A percentile compares a stretch with the other conserved stretches of the same genome.
Conservation (phyloP, 2,888 invertebrate genomes). For the Tiliacea citrago region DNA sequence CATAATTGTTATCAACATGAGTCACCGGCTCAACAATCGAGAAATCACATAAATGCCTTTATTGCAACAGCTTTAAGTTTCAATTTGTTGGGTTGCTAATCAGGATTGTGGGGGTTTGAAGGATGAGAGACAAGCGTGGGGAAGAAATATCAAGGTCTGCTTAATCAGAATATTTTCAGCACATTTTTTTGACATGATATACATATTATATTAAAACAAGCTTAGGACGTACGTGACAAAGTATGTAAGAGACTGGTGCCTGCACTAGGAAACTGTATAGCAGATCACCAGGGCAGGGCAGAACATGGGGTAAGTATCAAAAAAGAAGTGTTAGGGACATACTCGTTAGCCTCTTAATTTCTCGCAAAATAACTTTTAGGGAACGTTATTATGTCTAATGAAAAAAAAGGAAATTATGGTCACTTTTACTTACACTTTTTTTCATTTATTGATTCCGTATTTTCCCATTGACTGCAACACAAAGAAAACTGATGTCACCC, state of each 20-base stretch:
- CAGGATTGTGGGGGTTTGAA: slow-evolving; percentile 40
- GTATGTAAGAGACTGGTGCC: too few relatives aligned
- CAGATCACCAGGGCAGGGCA: too few relatives aligned
- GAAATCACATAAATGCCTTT: slow-evolving; percentile 68
- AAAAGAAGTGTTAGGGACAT: background rate
- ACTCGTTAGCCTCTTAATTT: background rate
- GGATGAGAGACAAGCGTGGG: slow-evolving; percentile 6
- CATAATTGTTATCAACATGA: slow-evolving; percentile 63
- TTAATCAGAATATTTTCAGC: background rate
- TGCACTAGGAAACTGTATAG: too few relatives aligned
- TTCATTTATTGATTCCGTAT: background rate
- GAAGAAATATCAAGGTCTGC: background rate
- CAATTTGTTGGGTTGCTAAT: slow-evolving; percentile 68
- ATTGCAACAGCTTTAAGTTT: slow-evolving; percentile 68
- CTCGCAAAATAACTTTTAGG: background rate
- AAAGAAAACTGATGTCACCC: background rate
- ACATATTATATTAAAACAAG: too few relatives aligned
- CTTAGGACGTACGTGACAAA: too few relatives aligned
- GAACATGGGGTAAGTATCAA: background rate
- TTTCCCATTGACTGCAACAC: background rate
- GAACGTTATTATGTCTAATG: background rate
- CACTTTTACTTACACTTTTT: too few relatives aligned
- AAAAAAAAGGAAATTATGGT: background rate
- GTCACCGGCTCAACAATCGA: slow-evolving; percentile 57
- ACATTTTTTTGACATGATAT: too few relatives aligned